A percentile compares a stretch with the other conserved stretches of the same genome.
Evolutionary conservation across 2,797 vertebrate species (phyloP).

Genomic region (Squalus acanthias): DNA sequence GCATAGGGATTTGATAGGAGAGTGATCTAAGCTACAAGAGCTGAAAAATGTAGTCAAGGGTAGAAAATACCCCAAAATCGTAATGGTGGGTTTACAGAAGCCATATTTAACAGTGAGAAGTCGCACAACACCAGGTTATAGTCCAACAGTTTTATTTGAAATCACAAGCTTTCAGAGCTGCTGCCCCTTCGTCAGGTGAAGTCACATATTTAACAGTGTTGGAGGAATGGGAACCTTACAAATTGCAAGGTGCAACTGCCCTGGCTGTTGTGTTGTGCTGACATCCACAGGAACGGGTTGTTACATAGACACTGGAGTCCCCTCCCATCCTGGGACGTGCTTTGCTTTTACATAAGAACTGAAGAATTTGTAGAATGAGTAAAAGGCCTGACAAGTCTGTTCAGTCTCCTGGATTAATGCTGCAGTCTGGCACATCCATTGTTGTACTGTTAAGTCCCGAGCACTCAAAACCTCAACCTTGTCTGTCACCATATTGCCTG

Average conservation of each 20-base stretch:
- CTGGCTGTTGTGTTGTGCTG: background rate
- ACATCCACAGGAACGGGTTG: background rate
- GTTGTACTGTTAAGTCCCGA: background rate
- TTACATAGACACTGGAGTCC: background rate
- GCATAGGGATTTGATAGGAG: background rate
- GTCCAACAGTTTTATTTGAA: too few species aligned
- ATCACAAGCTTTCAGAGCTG: too few species aligned
- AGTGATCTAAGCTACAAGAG: background rate
- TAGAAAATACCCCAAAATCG: background rate
- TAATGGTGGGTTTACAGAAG: background rate
- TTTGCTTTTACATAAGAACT: background rate
- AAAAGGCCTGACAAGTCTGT: background rate
- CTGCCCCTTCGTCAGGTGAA: too few species aligned
- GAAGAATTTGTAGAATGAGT: background rate
- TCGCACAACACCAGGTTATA: too few species aligned
- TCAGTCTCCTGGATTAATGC: background rate
- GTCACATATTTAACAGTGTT: background rate
- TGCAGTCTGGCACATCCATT: background rate
- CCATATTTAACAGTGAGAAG: background rate
- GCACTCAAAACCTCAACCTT: background rate
- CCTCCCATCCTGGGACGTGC: background rate
- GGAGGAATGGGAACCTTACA: background rate
- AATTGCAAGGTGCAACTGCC: too few species aligned
- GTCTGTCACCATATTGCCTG: background rate
- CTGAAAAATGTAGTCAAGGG: background rate